A percentile compares a stretch with the other conserved stretches of the same genome.
phyloP scores from a whole-genome alignment of 1,140 invertebrate species.

The Leucophenga varia region DNA sequence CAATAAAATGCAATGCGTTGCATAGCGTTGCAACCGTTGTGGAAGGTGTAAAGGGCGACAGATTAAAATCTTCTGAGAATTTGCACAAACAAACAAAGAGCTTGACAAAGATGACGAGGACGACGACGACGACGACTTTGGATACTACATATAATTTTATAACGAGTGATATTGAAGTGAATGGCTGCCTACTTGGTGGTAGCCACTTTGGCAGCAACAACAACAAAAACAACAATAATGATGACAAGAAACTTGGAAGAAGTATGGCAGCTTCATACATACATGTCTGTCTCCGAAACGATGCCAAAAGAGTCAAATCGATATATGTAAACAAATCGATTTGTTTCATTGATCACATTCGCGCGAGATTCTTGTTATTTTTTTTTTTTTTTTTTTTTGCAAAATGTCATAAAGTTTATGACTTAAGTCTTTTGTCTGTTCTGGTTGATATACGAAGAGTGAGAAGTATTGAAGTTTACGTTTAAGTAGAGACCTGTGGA shows the following conservation, averaged over 20 bases:
- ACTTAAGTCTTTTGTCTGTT: slow-evolving; percentile 55
- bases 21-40: neutral
- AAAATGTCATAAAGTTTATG: slow-evolving; percentile 57
- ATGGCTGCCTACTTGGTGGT: neutral
- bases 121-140: slow-evolving; percentile 1
- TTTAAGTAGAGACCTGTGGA: too few relatives aligned
- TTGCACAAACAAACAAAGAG: slow-evolving; percentile 34
- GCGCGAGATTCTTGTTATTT: slow-evolving; percentile 28
- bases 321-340: slow-evolving; percentile 55
- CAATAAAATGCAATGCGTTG: neutral
- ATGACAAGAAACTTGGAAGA: slow-evolving; percentile 12
- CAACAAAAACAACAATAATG: slow-evolving; percentile 41
- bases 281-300: too few relatives aligned
- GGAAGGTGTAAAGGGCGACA: slow-evolving; percentile 31
- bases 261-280: too few relatives aligned
- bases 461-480: too few relatives aligned
- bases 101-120: slow-evolving; percentile 33
- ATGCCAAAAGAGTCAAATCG: slow-evolving; percentile 22
- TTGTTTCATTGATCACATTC: slow-evolving; percentile 57
- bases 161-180: too few relatives aligned
- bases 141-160: too few relatives aligned
- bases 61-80: slow-evolving; percentile 55
- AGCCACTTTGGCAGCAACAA: slow-evolving; percentile 16
- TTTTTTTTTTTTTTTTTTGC: slow-evolving; percentile 28
- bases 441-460: too few relatives aligned